Evolutionary conservation across 2,797 vertebrate species (phyloP), one percentile per base, ranked within the genome.

Genomic region (Darevskia nairensis): DNA sequence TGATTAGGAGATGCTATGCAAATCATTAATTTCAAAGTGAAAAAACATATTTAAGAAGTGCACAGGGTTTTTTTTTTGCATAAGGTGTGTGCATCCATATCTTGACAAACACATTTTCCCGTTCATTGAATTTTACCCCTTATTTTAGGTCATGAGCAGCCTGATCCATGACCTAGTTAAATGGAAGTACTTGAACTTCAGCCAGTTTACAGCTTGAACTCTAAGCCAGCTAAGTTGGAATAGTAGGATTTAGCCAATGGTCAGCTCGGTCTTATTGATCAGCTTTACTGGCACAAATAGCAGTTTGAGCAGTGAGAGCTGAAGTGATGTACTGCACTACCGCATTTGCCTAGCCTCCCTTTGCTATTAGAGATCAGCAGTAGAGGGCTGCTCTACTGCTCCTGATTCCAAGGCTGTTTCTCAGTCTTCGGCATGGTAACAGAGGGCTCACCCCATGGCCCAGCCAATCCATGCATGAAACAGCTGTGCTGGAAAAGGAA

Each of bases 121-220:
- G 11, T 41, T 39, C 66, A 55, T 17, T 71, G 35, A 59, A 84
- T 39, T 78, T 89, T 75, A 39, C 32, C n/a, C 41, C 55, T 59
- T 27, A 77, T 41, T 76, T 71, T 61, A 77, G 64, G 44, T 80
- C 29, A 71, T 84, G 35, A 80, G 27, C 29, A 71, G 35, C 39
- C 71, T 84, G 64, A 83, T 83, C 86, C 44, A 83, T 83, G 55
- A 83, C 78, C 75, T 72, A 78, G 50, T 85, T 89, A 80, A 89
- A 66, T 19, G 23, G n/a, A 80, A 75, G 69, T 35, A 29, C 68
- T 88, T 74, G 66, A 66, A 79, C 50, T 72, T 72, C 50, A 44
- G 39, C 29, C 55, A 80, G 55, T 46, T 88, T 72, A 71, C 32
- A 55, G 21, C 23, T 6, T 68, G 17, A 85, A 84, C 69, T 32